Conservation (phyloP, 2,797 vertebrate species). For the Brachyalestes nurse region DNA sequence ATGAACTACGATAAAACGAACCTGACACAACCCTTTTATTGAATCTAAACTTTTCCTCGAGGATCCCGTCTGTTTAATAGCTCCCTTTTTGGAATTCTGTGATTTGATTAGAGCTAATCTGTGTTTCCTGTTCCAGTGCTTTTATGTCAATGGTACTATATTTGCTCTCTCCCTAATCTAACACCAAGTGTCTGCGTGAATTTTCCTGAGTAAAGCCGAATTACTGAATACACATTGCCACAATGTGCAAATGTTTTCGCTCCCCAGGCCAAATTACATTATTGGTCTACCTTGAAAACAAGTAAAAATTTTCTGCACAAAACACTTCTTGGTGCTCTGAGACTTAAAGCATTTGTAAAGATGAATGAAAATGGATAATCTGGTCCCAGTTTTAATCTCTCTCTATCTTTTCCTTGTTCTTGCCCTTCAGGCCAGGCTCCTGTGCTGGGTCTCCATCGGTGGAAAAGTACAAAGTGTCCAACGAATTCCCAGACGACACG, state of each 20-base stretch:
- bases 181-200: background rate
- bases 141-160: background rate
- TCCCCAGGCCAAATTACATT: too few relatives aligned
- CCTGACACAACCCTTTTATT: background rate
- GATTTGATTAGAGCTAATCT: background rate
- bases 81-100: background rate
- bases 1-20: background rate
- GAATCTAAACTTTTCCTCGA: background rate
- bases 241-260: too few relatives aligned
- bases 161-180: background rate
- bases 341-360: background rate
- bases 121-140: background rate
- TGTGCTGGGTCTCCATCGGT: slow-evolving; percentile 87
- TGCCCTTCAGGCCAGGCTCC: slow-evolving; percentile 85
- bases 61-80: slow-evolving; percentile 42
- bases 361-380: background rate
- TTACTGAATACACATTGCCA: background rate
- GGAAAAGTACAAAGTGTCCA: slow-evolving; percentile 92
- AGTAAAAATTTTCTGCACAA: too few relatives aligned
- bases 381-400: background rate
- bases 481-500: slow-evolving; percentile 96
- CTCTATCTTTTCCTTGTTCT: background rate
- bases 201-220: background rate
- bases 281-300: too few relatives aligned
- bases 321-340: too few relatives aligned